phyloP scores from a whole-genome alignment of 2,888 invertebrate species.

The Electrophaes corylata region DNA sequence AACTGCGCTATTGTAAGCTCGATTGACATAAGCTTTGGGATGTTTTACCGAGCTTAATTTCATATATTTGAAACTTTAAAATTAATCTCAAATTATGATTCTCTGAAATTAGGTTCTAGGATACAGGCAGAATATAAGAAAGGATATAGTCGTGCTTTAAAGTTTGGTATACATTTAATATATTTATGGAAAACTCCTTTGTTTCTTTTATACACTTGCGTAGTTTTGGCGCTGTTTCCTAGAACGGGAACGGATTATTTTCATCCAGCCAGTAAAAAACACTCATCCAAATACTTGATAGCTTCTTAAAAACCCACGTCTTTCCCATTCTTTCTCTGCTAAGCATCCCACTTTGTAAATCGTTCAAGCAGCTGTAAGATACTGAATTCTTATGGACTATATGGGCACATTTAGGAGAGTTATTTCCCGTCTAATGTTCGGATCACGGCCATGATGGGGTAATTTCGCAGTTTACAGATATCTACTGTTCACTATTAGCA shows the following conservation, averaged over 20 bases:
- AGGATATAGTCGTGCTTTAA: too few relatives aligned
- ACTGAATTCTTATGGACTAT: constrained; percentile 66
- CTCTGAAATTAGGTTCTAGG: too few relatives aligned
- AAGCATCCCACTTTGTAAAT: constrained; percentile 21
- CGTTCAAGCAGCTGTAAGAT: constrained; percentile 52
- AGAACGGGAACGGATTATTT: background rate
- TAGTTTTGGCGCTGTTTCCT: too few relatives aligned
- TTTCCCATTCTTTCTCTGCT: constrained; percentile 3
- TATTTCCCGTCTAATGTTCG: constrained; percentile 68
- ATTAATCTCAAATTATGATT: too few relatives aligned
- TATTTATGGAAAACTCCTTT: too few relatives aligned
- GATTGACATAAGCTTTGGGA: too few relatives aligned
- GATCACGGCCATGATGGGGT: constrained; percentile 50
- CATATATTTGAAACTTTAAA: too few relatives aligned
- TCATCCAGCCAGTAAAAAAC: background rate
- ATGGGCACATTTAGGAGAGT: constrained; percentile 66
- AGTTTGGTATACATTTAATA: too few relatives aligned
- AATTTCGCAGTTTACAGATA: constrained; percentile 56
- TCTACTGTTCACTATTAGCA: constrained; percentile 13
- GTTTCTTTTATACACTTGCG: too few relatives aligned
- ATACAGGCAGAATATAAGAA: too few relatives aligned
- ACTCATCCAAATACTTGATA: background rate
- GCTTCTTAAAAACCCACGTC: background rate
- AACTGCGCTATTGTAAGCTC: too few relatives aligned
- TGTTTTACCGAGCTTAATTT: too few relatives aligned